These are phyloP conservation scores for Stictonetta naevosa DNA, from an alignment of 2,113 vertebrate genomes.

Conservation along the genomic window DNA sequence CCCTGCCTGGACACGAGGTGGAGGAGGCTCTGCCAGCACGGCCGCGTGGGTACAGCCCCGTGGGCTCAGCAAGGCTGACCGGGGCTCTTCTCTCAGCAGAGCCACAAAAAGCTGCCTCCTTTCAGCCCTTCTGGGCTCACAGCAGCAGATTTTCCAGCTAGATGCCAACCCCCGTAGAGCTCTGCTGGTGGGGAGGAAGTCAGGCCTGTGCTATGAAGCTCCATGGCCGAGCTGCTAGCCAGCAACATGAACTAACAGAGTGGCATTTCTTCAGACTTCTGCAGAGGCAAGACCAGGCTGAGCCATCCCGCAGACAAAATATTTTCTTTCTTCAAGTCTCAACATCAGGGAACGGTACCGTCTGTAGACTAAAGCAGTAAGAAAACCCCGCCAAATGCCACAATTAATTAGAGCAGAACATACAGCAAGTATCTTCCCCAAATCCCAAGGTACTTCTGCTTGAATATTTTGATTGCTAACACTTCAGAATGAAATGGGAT, in stretches of 20 bases:
- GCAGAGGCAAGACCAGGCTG: neutral
- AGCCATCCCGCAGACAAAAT: neutral
- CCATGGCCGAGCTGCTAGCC: neutral
- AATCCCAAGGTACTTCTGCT: neutral
- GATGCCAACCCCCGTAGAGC: rapidly evolving
- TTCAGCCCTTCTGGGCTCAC: neutral
- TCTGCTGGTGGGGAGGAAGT: neutral
- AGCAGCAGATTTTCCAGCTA: neutral
- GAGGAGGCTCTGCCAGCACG: neutral
- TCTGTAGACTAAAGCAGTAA: neutral
- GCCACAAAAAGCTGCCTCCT: neutral
- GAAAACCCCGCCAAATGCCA: neutral
- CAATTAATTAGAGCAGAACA: neutral
- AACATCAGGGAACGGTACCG: neutral
- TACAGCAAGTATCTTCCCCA: neutral
- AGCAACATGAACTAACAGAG: neutral
- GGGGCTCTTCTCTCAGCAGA: neutral
- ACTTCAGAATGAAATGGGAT: neutral
- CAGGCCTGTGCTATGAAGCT: neutral
- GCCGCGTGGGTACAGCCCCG: rapidly evolving
- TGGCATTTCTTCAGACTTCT: neutral
- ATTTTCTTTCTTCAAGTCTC: neutral
- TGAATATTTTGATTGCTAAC: constrained; percentile 9
- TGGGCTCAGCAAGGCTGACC: rapidly evolving
- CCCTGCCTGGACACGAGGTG: neutral